Evolutionary conservation across 92 coral and sea anemone species (phyloP).

Genomic region (Zoanthus sansibaricus): DNA sequence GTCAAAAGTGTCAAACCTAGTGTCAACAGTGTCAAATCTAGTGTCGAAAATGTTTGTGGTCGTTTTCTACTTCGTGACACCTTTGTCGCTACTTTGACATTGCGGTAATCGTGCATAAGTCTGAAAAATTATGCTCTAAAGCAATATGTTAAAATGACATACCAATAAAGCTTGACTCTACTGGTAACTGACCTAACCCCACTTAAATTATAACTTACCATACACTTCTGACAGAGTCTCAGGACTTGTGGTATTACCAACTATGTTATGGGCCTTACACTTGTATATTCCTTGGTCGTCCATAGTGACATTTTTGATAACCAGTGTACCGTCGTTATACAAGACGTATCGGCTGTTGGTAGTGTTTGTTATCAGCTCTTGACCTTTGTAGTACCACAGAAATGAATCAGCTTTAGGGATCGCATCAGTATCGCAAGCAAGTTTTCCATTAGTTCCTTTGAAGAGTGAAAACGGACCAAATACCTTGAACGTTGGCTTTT

Average conservation of each 20-base stretch:
- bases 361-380: background rate
- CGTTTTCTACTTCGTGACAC: no score
- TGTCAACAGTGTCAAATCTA: no score
- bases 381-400: constrained; percentile 18
- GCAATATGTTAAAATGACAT: no score
- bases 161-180: background rate
- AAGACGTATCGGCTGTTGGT: constrained; percentile 37
- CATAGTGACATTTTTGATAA: constrained; percentile 35
- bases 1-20: no score
- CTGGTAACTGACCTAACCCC: background rate
- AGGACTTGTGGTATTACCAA: constrained; percentile 36
- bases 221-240: constrained; percentile 41
- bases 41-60: no score
- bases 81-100: no score
- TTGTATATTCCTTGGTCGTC: constrained; percentile 66
- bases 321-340: constrained; percentile 42
- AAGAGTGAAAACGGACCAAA: constrained; percentile 87
- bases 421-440: constrained; percentile 81
- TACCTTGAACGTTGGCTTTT: constrained; percentile 61
- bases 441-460: constrained; percentile 56
- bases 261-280: constrained; percentile 39
- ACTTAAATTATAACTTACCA: constrained; percentile 45
- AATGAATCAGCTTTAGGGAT: constrained; percentile 68
- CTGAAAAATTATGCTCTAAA: no score
- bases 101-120: no score